Evolutionary conservation across 2,113 vertebrate genomes (phyloP).

Genomic region (Lagenorhynchus albirostris): DNA sequence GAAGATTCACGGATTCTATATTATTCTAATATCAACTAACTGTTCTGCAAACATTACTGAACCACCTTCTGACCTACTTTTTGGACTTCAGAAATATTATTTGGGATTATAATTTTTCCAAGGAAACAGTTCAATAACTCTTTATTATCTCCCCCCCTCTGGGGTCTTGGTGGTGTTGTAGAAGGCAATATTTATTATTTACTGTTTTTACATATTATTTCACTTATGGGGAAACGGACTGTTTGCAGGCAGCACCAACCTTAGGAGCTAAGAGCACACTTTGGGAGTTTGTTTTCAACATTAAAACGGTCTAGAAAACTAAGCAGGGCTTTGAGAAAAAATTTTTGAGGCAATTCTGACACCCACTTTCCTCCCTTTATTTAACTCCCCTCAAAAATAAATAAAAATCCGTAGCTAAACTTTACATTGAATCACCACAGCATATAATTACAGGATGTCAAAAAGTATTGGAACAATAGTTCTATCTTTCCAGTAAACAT

Average conservation of each 20-base stretch:
- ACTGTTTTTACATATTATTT: not conserved
- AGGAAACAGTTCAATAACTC: not conserved
- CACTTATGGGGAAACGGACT: not conserved
- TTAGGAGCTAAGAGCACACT: not conserved
- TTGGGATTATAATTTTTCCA: not conserved
- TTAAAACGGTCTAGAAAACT: constrained; percentile 1
- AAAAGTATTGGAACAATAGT: not conserved
- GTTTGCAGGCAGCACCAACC: not conserved
- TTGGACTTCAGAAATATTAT: not conserved
- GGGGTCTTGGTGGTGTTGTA: not conserved
- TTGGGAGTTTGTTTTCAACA: not conserved
- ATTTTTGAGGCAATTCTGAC: not conserved
- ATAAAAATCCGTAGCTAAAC: not conserved
- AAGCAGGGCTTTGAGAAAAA: not conserved
- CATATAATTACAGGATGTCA: not conserved
- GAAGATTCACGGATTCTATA: not conserved
- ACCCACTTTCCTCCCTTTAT: not conserved
- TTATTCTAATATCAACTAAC: constrained; percentile 1
- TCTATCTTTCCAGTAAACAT: not conserved
- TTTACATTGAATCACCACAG: not conserved
- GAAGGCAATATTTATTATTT: constrained; percentile 13
- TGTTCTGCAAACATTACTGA: not conserved
- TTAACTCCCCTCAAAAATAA: not conserved
- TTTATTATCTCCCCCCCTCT: not conserved
- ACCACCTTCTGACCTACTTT: not conserved